Conservation (phyloP, 2,113 vertebrate genomes). For the Propithecus coquereli region DNA sequence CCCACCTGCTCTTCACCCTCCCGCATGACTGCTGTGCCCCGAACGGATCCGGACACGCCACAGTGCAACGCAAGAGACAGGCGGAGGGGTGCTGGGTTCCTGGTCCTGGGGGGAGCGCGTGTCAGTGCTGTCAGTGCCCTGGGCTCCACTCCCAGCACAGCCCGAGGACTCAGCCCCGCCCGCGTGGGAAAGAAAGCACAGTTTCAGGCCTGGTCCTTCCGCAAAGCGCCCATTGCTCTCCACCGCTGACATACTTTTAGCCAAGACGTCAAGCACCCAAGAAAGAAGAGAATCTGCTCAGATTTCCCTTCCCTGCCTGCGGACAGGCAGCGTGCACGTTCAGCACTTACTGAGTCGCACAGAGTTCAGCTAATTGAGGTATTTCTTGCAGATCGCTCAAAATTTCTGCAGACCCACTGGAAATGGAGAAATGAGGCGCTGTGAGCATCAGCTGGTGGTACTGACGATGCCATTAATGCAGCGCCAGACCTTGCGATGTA, state of each 20-base stretch:
- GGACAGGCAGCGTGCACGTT: neutral
- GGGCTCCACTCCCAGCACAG: neutral
- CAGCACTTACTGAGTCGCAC: neutral
- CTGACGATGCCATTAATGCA: neutral
- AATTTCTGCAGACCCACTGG: neutral
- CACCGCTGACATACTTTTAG: neutral
- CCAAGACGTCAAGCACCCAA: neutral
- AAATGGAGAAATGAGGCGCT: neutral
- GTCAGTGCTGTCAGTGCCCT: neutral
- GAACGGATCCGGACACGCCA: fast-evolving
- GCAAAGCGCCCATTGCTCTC: neutral
- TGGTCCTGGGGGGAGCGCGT: neutral
- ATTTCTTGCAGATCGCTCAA: constrained; percentile 2
- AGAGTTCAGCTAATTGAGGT: neutral
- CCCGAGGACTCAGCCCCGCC: neutral
- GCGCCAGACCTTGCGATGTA: neutral
- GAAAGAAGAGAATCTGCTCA: neutral
- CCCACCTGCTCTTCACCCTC: too few relatives aligned
- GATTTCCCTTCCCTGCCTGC: neutral
- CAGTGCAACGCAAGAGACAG: neutral
- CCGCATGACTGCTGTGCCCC: neutral
- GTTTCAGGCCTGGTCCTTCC: constrained; percentile 18
- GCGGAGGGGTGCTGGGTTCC: too few relatives aligned
- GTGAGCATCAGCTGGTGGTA: neutral
- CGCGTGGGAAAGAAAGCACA: neutral